Evolutionary conservation across 2,113 vertebrate species (phyloP).

Genomic region (Tautogolabrus adspersus): DNA sequence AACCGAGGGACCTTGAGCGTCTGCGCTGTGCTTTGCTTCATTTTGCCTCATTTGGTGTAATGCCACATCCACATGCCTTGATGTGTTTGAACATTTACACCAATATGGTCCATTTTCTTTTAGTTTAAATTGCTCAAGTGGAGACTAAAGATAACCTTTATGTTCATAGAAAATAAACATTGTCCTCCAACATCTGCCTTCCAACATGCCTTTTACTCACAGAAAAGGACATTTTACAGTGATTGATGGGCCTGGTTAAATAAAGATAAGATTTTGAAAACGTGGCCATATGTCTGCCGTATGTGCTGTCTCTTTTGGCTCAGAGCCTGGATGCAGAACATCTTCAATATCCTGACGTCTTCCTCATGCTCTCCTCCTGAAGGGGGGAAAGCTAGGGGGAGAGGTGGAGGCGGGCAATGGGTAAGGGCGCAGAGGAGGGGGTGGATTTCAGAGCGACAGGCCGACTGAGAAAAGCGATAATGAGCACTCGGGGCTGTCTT

Average conservation of each 20-base stretch:
- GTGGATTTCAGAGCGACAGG: constrained; percentile 70
- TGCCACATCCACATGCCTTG: constrained; percentile 49
- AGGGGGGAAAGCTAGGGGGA: constrained; percentile 23
- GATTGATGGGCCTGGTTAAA: constrained; percentile 74
- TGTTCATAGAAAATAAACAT: constrained; percentile 50
- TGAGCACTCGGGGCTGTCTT: constrained; percentile 76
- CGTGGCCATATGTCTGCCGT: constrained; percentile 63
- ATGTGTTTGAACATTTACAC: constrained; percentile 54
- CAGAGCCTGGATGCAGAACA: constrained; percentile 55
- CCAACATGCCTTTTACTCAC: not conserved
- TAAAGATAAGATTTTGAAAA: constrained; percentile 75
- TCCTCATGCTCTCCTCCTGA: constrained; percentile 26
- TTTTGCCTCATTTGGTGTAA: constrained; percentile 65
- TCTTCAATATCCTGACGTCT: constrained; percentile 63
- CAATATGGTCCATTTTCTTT: constrained; percentile 27
- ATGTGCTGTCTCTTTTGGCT: constrained; percentile 57
- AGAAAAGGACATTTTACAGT: constrained; percentile 36
- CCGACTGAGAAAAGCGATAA: constrained; percentile 72
- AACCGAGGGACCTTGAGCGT: constrained; percentile 46
- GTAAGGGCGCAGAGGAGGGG: constrained; percentile 22
- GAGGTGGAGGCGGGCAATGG: constrained; percentile 32
- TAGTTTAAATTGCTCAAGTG: constrained; percentile 30
- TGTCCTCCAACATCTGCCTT: constrained; percentile 48
- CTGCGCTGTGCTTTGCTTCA: constrained; percentile 41
- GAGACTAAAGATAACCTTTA: constrained; percentile 54